Evolutionary conservation across 30 jellyfish, hydroid and myxozoan genomes (phyloP).

Genomic region (Rhopilema esculentum): DNA sequence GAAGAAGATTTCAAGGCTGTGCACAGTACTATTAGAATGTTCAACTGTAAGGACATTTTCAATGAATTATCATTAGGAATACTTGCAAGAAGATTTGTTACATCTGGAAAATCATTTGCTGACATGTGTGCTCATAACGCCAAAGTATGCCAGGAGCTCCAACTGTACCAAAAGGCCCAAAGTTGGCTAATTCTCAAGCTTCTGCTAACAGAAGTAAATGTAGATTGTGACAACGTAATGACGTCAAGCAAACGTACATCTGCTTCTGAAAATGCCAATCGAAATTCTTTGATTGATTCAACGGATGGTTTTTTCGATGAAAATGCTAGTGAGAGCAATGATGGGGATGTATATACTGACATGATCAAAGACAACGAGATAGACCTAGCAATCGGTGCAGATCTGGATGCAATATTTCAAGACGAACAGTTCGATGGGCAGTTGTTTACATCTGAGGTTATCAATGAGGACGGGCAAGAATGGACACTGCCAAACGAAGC

Average conservation of each 20-base stretch:
- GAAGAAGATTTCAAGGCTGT: constrained; percentile 86
- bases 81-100: constrained; percentile 35
- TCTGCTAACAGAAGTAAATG: constrained; percentile 48
- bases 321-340: constrained; percentile 37
- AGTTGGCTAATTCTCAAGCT: constrained; percentile 80
- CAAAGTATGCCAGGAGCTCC: constrained; percentile 72
- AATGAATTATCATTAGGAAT: constrained; percentile 33
- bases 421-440: constrained; percentile 90
- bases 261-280: constrained; percentile 30
- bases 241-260: constrained; percentile 46
- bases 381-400: constrained; percentile 84
- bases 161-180: constrained; percentile 77
- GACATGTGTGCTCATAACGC: constrained; percentile 61
- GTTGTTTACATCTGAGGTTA: constrained; percentile 63
- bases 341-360: constrained; percentile 53
- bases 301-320: constrained; percentile 34
- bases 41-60: constrained; percentile 29
- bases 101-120: constrained; percentile 53
- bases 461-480: constrained; percentile 70
- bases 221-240: neutral
- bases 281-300: constrained; percentile 50
- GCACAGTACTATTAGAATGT: constrained; percentile 76
- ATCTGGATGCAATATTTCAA: constrained; percentile 84
- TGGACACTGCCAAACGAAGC: constrained; percentile 89
- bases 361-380: constrained; percentile 55